These are phyloP conservation scores for Watsonalla cultraria DNA, from an alignment of 2,888 invertebrate genomes.

Conservation along the genomic window DNA sequence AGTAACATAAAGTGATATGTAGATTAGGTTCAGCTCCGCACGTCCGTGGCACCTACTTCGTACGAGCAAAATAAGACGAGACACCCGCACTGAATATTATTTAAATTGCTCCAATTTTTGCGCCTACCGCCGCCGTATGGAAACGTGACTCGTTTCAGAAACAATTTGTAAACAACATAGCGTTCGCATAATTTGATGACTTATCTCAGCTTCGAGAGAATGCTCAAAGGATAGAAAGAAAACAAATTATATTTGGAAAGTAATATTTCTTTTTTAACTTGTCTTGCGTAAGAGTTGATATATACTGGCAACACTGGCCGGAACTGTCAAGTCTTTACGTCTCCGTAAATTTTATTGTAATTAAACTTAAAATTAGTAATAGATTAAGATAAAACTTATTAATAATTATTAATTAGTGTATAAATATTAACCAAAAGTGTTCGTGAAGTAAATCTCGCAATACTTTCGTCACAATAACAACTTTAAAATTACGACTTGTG, in stretches of 20 bases:
- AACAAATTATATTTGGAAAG: slow-evolving; percentile 27
- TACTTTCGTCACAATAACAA: too few relatives aligned
- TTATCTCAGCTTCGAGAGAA: slow-evolving; percentile 47
- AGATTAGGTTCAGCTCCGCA: slow-evolving; percentile 4
- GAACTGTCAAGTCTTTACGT: too few relatives aligned
- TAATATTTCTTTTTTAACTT: slow-evolving; percentile 22
- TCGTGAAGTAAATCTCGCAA: too few relatives aligned
- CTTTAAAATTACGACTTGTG: too few relatives aligned
- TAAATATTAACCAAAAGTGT: too few relatives aligned
- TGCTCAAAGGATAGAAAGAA: slow-evolving; percentile 40
- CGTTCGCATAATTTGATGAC: slow-evolving; percentile 57
- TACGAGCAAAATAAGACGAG: slow-evolving; percentile 19
- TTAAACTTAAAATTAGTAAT: too few relatives aligned
- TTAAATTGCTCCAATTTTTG: slow-evolving; percentile 51
- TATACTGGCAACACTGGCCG: too few relatives aligned
- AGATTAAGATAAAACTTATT: too few relatives aligned
- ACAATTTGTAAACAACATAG: slow-evolving; percentile 57
- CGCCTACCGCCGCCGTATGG: slow-evolving; percentile 40
- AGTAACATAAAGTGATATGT: slow-evolving; percentile 2
- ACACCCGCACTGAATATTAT: slow-evolving; percentile 34
- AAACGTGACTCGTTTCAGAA: slow-evolving; percentile 53
- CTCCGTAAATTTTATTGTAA: too few relatives aligned
- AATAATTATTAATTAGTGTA: too few relatives aligned
- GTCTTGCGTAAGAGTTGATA: slow-evolving; percentile 10
- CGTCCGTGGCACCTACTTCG: slow-evolving; percentile 18